Conservation (phyloP, 2,797 vertebrate genomes). For the Enteromius argenteus region DNA sequence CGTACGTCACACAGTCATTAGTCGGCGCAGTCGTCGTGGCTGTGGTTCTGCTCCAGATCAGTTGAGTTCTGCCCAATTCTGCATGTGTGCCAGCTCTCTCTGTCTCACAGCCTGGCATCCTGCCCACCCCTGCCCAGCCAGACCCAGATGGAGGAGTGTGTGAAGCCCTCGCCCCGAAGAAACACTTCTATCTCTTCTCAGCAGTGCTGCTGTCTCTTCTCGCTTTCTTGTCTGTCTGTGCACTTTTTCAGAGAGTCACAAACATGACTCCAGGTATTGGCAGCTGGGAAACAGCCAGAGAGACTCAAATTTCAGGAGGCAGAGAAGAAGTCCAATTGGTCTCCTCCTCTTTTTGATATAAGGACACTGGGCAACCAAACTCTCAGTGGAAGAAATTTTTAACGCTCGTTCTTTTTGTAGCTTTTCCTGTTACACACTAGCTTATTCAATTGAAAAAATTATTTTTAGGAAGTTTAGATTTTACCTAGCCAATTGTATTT, state of each 20-base stretch:
- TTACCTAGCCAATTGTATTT: neutral
- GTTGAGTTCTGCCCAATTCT: slow-evolving; percentile 69
- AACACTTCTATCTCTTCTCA: slow-evolving; percentile 71
- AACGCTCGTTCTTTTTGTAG: slow-evolving; percentile 7
- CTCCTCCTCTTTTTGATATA: slow-evolving; percentile 13
- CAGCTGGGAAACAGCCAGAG: slow-evolving; percentile 32
- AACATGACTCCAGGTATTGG: slow-evolving; percentile 46
- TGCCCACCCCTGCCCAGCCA: slow-evolving; percentile 75
- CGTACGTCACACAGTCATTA: slow-evolving; percentile 77
- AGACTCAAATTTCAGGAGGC: slow-evolving; percentile 22
- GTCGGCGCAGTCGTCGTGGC: slow-evolving; percentile 78
- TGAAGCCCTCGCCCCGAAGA: slow-evolving; percentile 74
- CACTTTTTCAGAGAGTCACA: slow-evolving; percentile 50
- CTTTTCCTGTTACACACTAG: neutral
- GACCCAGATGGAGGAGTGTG: slow-evolving; percentile 74
- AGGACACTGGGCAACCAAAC: slow-evolving; percentile 1
- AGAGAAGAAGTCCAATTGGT: slow-evolving; percentile 22
- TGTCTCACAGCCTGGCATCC: slow-evolving; percentile 74
- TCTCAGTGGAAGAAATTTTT: neutral
- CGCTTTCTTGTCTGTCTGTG: slow-evolving; percentile 55
- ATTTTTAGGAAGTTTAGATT: slow-evolving; percentile 1
- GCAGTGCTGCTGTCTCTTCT: slow-evolving; percentile 57
- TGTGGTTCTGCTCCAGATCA: slow-evolving; percentile 80
- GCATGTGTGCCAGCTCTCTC: slow-evolving; percentile 74
- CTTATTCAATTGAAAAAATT: neutral